Percentiles rank a stretch among this genome's conserved stretches.
phyloP scores from a whole-genome alignment of 1,140 invertebrate species.

The Heliconius himera region DNA sequence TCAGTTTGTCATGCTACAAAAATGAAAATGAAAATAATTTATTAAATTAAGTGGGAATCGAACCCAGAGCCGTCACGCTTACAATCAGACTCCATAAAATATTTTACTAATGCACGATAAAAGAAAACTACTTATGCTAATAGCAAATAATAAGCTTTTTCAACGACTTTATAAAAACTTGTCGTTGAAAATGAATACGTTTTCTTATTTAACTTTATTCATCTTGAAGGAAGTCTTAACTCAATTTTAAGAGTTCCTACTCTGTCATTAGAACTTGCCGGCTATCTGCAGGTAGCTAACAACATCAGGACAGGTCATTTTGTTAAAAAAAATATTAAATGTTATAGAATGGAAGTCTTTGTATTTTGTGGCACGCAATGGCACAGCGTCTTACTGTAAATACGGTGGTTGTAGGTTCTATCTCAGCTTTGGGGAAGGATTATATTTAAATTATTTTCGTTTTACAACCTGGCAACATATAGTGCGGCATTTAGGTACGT shows the following conservation, averaged over 20 bases:
- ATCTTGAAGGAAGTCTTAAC: slow-evolving; percentile 1
- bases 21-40: too few species aligned
- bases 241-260: slow-evolving; percentile 13
- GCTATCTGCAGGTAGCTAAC: background rate
- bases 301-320: background rate
- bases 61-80: too few species aligned
- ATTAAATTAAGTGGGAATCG: too few species aligned
- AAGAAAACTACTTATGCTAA: background rate
- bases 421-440: too few species aligned
- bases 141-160: background rate
- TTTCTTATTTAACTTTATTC: slow-evolving; percentile 16
- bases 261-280: slow-evolving; percentile 6
- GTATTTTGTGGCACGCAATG: background rate
- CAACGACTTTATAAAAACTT: background rate
- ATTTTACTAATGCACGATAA: background rate
- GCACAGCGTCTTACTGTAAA: too few species aligned
- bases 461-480: too few species aligned
- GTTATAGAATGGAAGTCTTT: background rate
- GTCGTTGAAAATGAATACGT: slow-evolving; percentile 1
- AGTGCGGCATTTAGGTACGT: too few species aligned
- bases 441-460: too few species aligned
- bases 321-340: background rate
- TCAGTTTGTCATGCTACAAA: too few species aligned
- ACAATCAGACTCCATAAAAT: too few species aligned
- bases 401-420: too few species aligned